These are phyloP conservation scores for Caenorhabditis wallacei DNA, from an alignment of 2,888 invertebrate species.

Conservation along the genomic window DNA sequence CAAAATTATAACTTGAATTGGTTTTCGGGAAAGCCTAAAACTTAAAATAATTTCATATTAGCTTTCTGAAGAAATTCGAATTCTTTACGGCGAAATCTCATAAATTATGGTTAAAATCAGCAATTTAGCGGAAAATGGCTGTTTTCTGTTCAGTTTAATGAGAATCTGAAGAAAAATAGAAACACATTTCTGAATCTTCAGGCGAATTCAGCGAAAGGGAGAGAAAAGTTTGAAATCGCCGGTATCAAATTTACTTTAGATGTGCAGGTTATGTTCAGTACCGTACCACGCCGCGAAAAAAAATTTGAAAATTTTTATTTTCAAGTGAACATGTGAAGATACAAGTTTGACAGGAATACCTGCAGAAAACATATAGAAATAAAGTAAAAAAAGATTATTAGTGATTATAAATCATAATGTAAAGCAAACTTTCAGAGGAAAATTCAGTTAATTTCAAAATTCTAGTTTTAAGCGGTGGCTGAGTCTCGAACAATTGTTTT, in stretches of 20 bases:
- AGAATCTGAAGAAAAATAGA: too few species aligned
- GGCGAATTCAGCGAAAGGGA: too few species aligned
- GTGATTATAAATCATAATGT: constrained; percentile 15
- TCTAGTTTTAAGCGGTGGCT: constrained; percentile 30
- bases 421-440: constrained; percentile 33
- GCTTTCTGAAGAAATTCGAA: too few species aligned
- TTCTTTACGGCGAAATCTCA: too few species aligned
- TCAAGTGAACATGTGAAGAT: background rate
- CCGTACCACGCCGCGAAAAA: constrained; percentile 12
- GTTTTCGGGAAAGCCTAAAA: too few species aligned
- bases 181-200: too few species aligned
- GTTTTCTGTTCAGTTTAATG: too few species aligned
- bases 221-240: too few species aligned
- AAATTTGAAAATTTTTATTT: constrained; percentile 5
- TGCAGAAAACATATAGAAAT: constrained; percentile 11
- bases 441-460: background rate
- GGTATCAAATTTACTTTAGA: background rate
- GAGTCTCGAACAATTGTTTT: constrained; percentile 37
- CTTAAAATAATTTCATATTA: too few species aligned
- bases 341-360: background rate
- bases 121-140: too few species aligned
- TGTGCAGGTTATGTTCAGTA: background rate
- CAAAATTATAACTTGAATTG: too few species aligned
- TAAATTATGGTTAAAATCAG: too few species aligned
- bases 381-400: constrained; percentile 23